Percentiles rank a stretch among this genome's conserved stretches.
phyloP scores from a whole-genome alignment of 2,888 invertebrate species.

The Ypsolopha sequella region DNA sequence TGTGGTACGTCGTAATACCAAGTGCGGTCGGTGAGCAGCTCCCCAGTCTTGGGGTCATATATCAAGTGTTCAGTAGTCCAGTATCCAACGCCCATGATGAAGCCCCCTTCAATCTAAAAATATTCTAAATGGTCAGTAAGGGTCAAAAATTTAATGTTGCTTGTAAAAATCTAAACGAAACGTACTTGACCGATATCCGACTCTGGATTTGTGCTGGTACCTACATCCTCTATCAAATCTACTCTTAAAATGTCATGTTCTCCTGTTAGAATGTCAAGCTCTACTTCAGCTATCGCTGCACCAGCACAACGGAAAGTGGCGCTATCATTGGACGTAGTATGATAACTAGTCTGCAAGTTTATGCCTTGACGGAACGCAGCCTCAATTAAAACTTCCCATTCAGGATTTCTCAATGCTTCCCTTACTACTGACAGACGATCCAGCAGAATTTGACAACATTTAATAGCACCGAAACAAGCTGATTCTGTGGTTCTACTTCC shows the following conservation, averaged over 20 bases:
- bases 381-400: constrained; percentile 29
- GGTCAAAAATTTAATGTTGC: not conserved
- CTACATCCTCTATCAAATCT: constrained; percentile 71
- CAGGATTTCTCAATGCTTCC: constrained; percentile 25
- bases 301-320: constrained; percentile 62
- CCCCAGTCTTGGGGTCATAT: constrained; percentile 68
- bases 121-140: not conserved
- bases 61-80: constrained; percentile 74
- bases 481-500: constrained; percentile 61
- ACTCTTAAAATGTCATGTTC: constrained; percentile 63
- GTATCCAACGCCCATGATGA: constrained; percentile 75
- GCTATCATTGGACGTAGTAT: constrained; percentile 17
- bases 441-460: constrained; percentile 41
- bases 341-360: constrained; percentile 23
- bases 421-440: constrained; percentile 36
- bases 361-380: constrained; percentile 19
- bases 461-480: constrained; percentile 41
- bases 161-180: not conserved
- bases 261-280: constrained; percentile 75
- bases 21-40: constrained; percentile 73
- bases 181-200: constrained; percentile 68
- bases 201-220: constrained; percentile 66
- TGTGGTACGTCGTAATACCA: constrained; percentile 78
- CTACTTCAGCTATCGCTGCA: constrained; percentile 68
- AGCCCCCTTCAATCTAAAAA: constrained; percentile 73